Evolutionary conservation across 1,140 invertebrate species (phyloP), one percentile per base, ranked within the genome.

Genomic region (Hylaeus volcanicus): DNA sequence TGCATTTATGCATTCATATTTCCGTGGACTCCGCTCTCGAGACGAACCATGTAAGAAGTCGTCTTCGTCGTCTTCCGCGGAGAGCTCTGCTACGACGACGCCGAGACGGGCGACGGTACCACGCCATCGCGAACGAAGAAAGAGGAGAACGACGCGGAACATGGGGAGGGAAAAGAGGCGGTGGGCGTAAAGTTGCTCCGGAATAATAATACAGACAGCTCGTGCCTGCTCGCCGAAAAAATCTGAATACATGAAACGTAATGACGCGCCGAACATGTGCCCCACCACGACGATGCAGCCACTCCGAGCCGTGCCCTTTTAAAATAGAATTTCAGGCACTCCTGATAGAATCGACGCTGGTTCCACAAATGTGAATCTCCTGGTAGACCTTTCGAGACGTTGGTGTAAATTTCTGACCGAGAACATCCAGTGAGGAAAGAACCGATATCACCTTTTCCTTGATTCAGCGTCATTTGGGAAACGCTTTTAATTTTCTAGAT

Each of bases 1-100:
- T 93, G 92, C 93, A 94, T 93, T 94, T 93, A 94, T 94, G 92
- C 93, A 94, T 94, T 94, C 92, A 92, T 93, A 93, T 94, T 93
- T 94, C 90, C 90, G 89, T 86, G 91, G 89, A 90, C 89, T 90
- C 85, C 89, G 85, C 86, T 86, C 85, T 84, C 87, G 81, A 89
- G 86, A 89, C 83, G 86, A 83, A 72, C 77, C 74, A 84, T 53
- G 65, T 88, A 91, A 91, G 88, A 92, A 85, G 86, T 79, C 85
- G 84, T 75, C 65, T 45, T 64, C 74, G 81, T 64, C 82, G 68
- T 74, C 86, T 74, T 83, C 78, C 79, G 83, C 75, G 74, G 68
- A 82, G 75, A 83, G 73, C 73, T 80, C 79, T 71, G 79, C 80
- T 83, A 83, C 82, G 83, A 77, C 80, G 85, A 84, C 81, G 12